phyloP scores from a whole-genome alignment of 2,113 vertebrate genomes.

The Pica pica region DNA sequence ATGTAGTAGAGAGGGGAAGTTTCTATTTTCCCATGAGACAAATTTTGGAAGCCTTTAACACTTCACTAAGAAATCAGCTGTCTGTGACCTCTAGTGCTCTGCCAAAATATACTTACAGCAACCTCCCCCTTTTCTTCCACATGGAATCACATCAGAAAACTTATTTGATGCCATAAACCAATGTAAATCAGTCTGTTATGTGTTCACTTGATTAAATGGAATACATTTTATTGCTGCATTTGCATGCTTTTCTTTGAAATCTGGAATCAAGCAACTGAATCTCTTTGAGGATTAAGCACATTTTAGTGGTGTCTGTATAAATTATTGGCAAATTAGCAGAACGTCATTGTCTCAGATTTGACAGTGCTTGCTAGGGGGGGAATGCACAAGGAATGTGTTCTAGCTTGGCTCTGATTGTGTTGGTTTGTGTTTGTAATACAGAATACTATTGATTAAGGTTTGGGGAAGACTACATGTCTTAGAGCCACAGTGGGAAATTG shows the following conservation, averaged over 20 bases:
- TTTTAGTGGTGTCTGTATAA: slow-evolving; percentile 43
- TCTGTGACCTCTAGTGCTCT: slow-evolving; percentile 28
- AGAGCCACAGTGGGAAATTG: not conserved
- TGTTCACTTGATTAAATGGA: slow-evolving; percentile 62
- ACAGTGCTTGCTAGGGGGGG: not conserved
- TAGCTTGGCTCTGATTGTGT: not conserved
- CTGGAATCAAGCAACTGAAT: slow-evolving; percentile 45
- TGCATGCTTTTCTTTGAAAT: slow-evolving; percentile 43
- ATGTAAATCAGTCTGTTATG: slow-evolving; percentile 46
- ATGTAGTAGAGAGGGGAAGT: not conserved
- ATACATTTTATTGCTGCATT: slow-evolving; percentile 60
- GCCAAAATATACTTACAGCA: slow-evolving; percentile 49
- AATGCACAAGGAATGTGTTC: not conserved
- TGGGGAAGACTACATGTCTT: not conserved
- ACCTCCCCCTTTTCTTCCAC: not conserved
- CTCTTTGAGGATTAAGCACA: slow-evolving; percentile 61
- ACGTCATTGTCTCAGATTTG: not conserved
- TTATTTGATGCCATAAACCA: slow-evolving; percentile 49
- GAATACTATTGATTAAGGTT: not conserved
- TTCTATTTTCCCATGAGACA: not conserved
- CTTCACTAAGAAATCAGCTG: slow-evolving; percentile 23
- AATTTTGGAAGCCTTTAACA: slow-evolving; percentile 51
- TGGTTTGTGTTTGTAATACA: not conserved
- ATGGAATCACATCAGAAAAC: slow-evolving; percentile 30
- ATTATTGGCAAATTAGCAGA: slow-evolving; percentile 37